A percentile compares a stretch with the other conserved stretches of the same genome.
Evolutionary conservation across 1,140 invertebrate genomes (phyloP).

Genomic region (Phenacoccus solenopsis): DNA sequence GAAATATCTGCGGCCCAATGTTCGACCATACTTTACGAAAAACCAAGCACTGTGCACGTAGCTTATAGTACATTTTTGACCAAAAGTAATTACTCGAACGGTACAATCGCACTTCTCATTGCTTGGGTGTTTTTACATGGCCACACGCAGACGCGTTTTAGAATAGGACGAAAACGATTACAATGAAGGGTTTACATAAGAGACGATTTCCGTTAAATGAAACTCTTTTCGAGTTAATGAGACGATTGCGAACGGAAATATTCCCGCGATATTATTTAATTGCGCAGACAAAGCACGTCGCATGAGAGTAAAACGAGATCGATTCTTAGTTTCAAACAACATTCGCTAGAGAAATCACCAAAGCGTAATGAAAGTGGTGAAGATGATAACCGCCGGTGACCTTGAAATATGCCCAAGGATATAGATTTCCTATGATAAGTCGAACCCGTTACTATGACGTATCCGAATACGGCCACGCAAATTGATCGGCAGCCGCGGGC

Average conservation of each 20-base stretch:
- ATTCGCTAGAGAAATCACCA: background rate
- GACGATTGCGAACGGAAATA: background rate
- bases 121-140: background rate
- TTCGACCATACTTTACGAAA: too few species aligned
- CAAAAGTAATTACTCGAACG: background rate
- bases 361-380: slow-evolving; percentile 1
- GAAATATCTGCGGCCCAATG: background rate
- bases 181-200: background rate
- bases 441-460: slow-evolving; percentile 1
- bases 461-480: background rate
- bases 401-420: background rate
- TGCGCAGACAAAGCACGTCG: background rate
- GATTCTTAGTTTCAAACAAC: slow-evolving; percentile 1
- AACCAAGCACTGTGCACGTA: background rate
- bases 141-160: background rate
- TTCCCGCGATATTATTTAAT: background rate
- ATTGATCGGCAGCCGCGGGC: background rate
- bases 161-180: too few species aligned
- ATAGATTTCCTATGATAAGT: background rate
- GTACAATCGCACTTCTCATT: background rate
- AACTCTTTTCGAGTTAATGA: too few species aligned
- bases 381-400: background rate
- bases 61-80: background rate
- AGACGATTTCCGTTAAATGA: background rate
- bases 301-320: background rate